These are phyloP conservation scores for Ormyrus labotus DNA, from an alignment of 2,888 invertebrate genomes.

Conservation along the genomic window DNA sequence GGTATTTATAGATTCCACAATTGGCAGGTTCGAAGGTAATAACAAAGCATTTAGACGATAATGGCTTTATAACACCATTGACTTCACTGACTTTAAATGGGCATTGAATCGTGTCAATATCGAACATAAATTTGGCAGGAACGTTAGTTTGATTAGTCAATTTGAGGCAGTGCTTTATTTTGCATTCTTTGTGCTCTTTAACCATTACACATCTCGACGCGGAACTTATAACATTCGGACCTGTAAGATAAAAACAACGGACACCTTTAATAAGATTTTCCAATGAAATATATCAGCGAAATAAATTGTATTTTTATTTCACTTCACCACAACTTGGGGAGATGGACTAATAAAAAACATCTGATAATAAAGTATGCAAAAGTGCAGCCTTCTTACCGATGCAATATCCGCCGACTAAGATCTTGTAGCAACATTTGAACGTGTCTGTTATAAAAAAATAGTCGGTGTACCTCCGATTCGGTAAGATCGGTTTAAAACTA, in stretches of 20 bases:
- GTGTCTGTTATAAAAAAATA: conserved; percentile 69
- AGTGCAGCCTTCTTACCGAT: conserved; percentile 64
- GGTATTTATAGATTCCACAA: conserved; percentile 67
- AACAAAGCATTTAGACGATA: conserved; percentile 65
- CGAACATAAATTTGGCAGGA: conserved; percentile 71
- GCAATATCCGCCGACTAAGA: conserved; percentile 67
- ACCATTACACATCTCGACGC: conserved; percentile 54
- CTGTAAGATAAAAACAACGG: conserved; percentile 43
- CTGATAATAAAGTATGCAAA: background rate
- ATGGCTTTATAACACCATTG: conserved; percentile 67
- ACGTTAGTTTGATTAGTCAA: conserved; percentile 69
- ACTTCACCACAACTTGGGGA: too few relatives aligned
- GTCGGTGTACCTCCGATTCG: conserved; percentile 68
- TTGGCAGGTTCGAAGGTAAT: conserved; percentile 68
- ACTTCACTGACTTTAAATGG: conserved; percentile 69
- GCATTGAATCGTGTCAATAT: conserved; percentile 65
- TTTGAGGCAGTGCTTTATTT: conserved; percentile 66
- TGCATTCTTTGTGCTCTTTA: conserved; percentile 44
- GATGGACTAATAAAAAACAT: background rate
- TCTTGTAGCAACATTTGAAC: conserved; percentile 60
- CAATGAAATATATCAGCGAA: conserved; percentile 12
- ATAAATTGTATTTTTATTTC: conserved; percentile 29
- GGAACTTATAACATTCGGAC: conserved; percentile 59
- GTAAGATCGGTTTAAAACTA: conserved; percentile 69
- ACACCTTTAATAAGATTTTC: too few relatives aligned